phyloP scores from a whole-genome alignment of 2,797 vertebrate species.

The Schizothorax lantsangensis region DNA sequence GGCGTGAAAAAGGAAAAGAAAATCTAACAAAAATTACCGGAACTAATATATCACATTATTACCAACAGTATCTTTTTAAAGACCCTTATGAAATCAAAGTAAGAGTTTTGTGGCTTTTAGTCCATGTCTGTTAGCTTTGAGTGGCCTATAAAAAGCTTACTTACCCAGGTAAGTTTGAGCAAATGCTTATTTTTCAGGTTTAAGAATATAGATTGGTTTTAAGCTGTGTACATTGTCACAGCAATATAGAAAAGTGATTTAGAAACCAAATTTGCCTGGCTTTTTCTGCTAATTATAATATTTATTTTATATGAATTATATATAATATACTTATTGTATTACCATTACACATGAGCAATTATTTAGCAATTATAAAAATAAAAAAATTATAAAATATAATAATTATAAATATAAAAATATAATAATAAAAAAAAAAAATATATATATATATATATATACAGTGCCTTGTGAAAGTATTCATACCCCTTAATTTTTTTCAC shows the following conservation, averaged over 20 bases:
- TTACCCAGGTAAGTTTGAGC: not conserved
- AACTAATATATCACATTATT: not conserved
- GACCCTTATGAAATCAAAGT: slow-evolving; percentile 7
- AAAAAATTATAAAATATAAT: no score
- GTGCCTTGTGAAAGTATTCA: no score
- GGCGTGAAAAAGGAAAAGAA: slow-evolving; percentile 66
- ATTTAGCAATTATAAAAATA: not conserved
- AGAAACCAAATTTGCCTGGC: not conserved
- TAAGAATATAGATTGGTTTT: not conserved
- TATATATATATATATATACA: no score
- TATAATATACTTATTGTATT: not conserved
- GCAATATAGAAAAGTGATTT: not conserved
- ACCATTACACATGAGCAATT: not conserved
- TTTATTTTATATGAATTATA: slow-evolving; percentile 4
- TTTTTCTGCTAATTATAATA: not conserved
- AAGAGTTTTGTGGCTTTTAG: slow-evolving; percentile 1
- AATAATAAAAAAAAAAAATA: no score
- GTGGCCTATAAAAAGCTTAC: not conserved
- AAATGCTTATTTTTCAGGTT: not conserved
- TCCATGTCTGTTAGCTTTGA: not conserved
- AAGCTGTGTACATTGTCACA: not conserved
- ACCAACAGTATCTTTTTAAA: slow-evolving; percentile 18
- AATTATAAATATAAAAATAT: not conserved
- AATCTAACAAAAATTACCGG: slow-evolving; percentile 51
- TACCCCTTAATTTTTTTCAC: no score